Conservation (phyloP, 2,888 invertebrate species). For the Cylindroiulus punctatus region DNA sequence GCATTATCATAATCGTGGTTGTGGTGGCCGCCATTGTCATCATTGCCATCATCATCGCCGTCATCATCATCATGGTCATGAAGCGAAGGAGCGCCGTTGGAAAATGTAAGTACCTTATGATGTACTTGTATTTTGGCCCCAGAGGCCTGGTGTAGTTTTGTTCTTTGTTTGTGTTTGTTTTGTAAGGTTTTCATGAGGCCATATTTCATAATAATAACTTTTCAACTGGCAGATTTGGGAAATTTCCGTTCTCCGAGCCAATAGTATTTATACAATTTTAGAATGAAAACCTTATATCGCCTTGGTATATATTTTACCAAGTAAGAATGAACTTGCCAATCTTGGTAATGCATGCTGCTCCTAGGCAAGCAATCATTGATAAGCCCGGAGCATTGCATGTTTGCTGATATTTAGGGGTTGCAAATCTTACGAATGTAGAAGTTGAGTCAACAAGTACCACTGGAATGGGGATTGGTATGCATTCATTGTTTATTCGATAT, state of each 20-base stretch:
- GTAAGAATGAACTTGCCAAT: too few relatives aligned
- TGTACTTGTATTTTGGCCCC: background rate
- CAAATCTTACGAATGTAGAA: too few relatives aligned
- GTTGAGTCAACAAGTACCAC: too few relatives aligned
- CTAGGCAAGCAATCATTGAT: background rate
- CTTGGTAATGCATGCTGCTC: too few relatives aligned
- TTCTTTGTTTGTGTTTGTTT: background rate
- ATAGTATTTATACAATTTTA: too few relatives aligned
- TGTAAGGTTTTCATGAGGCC: background rate
- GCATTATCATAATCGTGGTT: constrained; percentile 78
- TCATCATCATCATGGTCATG: constrained; percentile 86
- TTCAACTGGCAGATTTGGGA: too few relatives aligned
- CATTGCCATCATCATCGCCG: constrained; percentile 81
- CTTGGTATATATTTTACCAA: too few relatives aligned
- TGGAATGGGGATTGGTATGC: too few relatives aligned
- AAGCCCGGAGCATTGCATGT: background rate
- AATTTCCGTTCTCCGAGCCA: too few relatives aligned
- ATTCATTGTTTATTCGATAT: too few relatives aligned
- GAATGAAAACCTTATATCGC: too few relatives aligned
- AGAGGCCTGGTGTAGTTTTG: background rate
- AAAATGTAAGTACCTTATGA: constrained; percentile 77
- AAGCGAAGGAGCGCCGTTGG: constrained; percentile 81
- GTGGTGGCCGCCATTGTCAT: constrained; percentile 75
- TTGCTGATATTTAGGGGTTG: background rate
- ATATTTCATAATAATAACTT: too few relatives aligned